phyloP scores from a whole-genome alignment of 2,888 invertebrate genomes.

The Rugalucina vietnamica region DNA sequence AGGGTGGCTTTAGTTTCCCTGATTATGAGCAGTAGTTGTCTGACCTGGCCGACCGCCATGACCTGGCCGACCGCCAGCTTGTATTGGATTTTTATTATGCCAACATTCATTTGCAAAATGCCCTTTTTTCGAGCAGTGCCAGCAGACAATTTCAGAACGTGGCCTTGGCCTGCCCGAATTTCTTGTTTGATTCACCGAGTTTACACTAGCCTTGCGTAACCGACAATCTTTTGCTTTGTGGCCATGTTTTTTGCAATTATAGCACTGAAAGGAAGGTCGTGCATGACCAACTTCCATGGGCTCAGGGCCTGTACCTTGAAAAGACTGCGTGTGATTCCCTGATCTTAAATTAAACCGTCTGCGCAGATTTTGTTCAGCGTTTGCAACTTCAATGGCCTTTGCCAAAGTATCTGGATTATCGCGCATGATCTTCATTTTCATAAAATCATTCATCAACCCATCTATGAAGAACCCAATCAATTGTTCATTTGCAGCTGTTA shows the following conservation, averaged over 20 bases:
- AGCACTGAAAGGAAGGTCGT: not conserved
- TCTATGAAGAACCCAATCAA: conserved; percentile 36
- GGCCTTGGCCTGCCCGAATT: not conserved
- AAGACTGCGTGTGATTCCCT: not conserved
- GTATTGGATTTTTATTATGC: not conserved
- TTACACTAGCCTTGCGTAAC: not conserved
- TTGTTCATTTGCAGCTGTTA: conserved; percentile 14
- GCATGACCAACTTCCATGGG: conserved; percentile 41
- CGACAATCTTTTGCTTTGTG: conserved; percentile 16
- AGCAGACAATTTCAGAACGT: not conserved
- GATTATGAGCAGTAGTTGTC: too few species aligned
- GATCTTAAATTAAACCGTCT: too few species aligned
- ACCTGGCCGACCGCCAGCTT: not conserved
- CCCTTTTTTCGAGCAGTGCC: not conserved
- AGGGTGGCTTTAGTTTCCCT: not conserved
- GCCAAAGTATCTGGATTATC: conserved; percentile 22
- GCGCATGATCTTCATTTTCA: conserved; percentile 44
- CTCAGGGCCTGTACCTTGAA: too few species aligned
- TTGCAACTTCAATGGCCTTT: conserved; percentile 13
- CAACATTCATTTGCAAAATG: not conserved
- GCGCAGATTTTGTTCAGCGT: conserved; percentile 33
- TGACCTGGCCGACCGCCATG: too few species aligned
- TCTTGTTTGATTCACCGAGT: too few species aligned
- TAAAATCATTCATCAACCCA: conserved; percentile 16
- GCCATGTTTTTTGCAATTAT: conserved; percentile 6